These are phyloP conservation scores for Trichogramma pretiosum DNA, from an alignment of 1,140 invertebrate genomes.

Conservation along the genomic window DNA sequence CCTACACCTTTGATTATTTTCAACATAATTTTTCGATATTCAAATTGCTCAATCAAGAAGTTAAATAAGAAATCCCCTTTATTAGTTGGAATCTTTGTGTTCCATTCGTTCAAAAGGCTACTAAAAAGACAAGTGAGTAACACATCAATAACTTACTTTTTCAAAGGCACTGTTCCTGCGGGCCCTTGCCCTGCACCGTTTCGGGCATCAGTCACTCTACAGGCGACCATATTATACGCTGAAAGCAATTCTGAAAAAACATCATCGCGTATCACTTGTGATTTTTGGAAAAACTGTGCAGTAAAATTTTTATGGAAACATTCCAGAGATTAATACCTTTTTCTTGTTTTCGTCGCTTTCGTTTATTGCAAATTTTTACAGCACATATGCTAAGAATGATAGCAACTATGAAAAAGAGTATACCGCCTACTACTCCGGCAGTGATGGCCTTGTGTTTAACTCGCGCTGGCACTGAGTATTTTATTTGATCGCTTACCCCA, in stretches of 20 bases:
- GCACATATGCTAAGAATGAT: conserved; percentile 92
- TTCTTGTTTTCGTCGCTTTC: conserved; percentile 91
- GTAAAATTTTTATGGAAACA: no score
- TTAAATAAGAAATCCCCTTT: no score
- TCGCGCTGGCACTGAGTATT: conserved; percentile 76
- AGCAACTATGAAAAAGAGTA: conserved; percentile 92
- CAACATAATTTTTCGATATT: no score
- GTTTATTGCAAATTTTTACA: conserved; percentile 94
- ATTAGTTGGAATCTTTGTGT: no score
- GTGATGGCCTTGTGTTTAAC: conserved; percentile 89
- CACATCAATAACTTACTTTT: conserved; percentile 97
- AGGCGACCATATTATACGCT: conserved; percentile 97
- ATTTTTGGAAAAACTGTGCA: no score
- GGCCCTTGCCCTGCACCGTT: conserved; percentile 71
- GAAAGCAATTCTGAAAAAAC: conserved; percentile 58
- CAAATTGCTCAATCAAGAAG: no score
- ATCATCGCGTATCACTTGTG: no score
- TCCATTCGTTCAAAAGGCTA: no score
- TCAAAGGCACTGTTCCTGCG: conserved; percentile 94
- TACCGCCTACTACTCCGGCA: conserved; percentile 85
- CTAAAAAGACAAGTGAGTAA: no score
- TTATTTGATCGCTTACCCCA: conserved; percentile 64
- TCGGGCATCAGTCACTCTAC: conserved; percentile 83
- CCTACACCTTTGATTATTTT: conserved; percentile 14
- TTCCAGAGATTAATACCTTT: no score